Base-by-base conservation (phyloP, 2,888 invertebrate genomes). In the Chloroclystis v-ata region DNA sequence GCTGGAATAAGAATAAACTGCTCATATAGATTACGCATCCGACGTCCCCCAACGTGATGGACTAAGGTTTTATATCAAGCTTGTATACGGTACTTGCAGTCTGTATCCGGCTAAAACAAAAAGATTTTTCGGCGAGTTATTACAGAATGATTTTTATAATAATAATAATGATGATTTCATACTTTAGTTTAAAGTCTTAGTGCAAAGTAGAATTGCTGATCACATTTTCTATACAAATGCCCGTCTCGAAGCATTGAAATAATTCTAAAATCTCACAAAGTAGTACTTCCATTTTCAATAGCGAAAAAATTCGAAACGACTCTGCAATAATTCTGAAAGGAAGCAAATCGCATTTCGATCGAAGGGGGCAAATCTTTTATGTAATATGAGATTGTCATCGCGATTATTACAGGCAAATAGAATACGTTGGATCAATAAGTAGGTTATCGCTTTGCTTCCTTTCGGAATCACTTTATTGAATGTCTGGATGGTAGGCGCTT, bases 321-420 rank as follows among this genome's bases (percentile, higher is more conserved):
- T 78, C 78, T 77, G 75, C 82, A 82, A 85, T 85, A 83, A 79
- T 79, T 81, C 72, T 69, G 74, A 77, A 79, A 81, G 81, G 82
- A 50, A 82, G 83, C 82, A 87, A 86, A 87, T 86, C 87, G 83
- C 79, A 86, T 86, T 86, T 85, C 79, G 81, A 84, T 84, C 82
- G 78, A 80, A 82, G 84, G 84, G 85, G 85, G 83, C 78, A 86
- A 86, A 86, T 85, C 86, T 87, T 87, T 87, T 87, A 85, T 86
- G 85, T 84, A 85, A 85, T 86, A 87, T 85, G 78, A 86, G 85
- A 87, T 87, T 85, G 87, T 87, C 87, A 87, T 86, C 84, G 86
- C 84, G 85, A 86, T 86, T 87, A 87, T 87, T 86, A 86, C 82
- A 85, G 83, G 84, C 82, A 86, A 87, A 87, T 87, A 86, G 87